Evolutionary conservation across 2,113 vertebrate species (phyloP).

Genomic region (Stercorarius parasiticus): DNA sequence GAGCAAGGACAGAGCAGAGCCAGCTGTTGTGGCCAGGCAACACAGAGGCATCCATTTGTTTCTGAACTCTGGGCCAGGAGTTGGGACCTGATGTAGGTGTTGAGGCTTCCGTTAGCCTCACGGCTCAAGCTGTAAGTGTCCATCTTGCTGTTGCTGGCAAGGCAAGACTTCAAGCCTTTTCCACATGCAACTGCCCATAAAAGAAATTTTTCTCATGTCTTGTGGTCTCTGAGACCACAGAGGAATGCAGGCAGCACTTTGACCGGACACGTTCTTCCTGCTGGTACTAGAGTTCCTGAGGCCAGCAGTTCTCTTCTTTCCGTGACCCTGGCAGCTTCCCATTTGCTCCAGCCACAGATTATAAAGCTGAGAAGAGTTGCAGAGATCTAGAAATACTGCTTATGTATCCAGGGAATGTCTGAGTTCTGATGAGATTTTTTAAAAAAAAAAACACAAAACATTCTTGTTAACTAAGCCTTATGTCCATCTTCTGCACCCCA

Average conservation of each 20-base stretch:
- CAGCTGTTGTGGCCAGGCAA: background rate
- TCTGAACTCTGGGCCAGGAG: background rate
- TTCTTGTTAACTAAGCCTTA: background rate
- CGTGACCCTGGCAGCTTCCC: background rate
- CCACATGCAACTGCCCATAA: background rate
- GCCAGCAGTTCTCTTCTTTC: background rate
- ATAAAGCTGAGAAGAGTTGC: background rate
- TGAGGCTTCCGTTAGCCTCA: background rate
- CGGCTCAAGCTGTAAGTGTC: background rate
- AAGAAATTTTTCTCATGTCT: background rate
- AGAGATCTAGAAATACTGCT: background rate
- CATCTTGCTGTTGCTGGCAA: background rate
- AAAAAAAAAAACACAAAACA: background rate
- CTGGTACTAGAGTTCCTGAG: background rate
- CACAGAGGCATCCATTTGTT: rapidly evolving
- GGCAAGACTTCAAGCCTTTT: background rate
- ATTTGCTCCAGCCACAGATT: background rate
- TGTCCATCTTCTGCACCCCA: background rate
- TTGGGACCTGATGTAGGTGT: background rate
- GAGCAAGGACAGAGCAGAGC: background rate
- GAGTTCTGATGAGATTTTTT: background rate
- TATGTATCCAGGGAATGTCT: background rate
- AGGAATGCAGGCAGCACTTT: background rate
- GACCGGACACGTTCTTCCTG: background rate
- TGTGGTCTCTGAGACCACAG: background rate